A percentile compares a stretch with the other conserved stretches of the same genome.
These are phyloP conservation scores for Dryococelus australis DNA, from an alignment of 2,888 invertebrate genomes.

Conservation along the genomic window DNA sequence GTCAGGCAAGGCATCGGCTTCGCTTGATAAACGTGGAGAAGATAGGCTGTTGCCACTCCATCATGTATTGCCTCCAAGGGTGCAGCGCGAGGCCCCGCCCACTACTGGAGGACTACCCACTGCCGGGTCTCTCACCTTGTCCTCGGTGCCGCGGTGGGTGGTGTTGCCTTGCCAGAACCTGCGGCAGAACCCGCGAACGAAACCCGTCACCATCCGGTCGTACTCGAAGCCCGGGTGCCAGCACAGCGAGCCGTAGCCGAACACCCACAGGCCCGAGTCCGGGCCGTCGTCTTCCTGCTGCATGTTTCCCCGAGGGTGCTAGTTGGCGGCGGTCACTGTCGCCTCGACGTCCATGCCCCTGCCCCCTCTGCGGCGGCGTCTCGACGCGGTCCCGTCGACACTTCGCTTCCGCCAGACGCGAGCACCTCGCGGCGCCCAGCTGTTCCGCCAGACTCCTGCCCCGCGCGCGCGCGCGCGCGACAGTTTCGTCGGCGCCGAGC, in stretches of 20 bases:
- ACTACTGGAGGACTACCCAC: too few species aligned
- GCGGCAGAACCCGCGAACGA: slow-evolving; percentile 79
- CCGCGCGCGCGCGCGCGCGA: not conserved
- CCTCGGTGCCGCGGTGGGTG: slow-evolving; percentile 77
- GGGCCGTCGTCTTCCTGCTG: not conserved
- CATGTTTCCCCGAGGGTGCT: slow-evolving; percentile 4
- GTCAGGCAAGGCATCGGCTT: too few species aligned
- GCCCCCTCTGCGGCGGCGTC: not conserved
- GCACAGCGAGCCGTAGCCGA: slow-evolving; percentile 94
- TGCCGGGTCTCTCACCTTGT: slow-evolving; percentile 65
- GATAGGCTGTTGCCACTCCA: too few species aligned
- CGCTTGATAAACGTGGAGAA: too few species aligned
- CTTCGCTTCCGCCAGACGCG: not conserved
- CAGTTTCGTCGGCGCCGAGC: not conserved
- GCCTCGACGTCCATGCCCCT: not conserved
- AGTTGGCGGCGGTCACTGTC: not conserved
- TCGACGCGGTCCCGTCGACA: not conserved
- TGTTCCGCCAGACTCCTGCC: not conserved
- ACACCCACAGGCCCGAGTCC: slow-evolving; percentile 79
- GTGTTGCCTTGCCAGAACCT: slow-evolving; percentile 94
- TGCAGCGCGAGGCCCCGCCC: too few species aligned
- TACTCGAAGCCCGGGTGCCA: slow-evolving; percentile 95
- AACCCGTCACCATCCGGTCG: slow-evolving; percentile 81
- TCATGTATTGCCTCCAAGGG: too few species aligned
- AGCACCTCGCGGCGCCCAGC: slow-evolving; percentile 3